Evolutionary conservation across 2,797 vertebrate genomes (phyloP).

Genomic region (Glyptemys insculpta): DNA sequence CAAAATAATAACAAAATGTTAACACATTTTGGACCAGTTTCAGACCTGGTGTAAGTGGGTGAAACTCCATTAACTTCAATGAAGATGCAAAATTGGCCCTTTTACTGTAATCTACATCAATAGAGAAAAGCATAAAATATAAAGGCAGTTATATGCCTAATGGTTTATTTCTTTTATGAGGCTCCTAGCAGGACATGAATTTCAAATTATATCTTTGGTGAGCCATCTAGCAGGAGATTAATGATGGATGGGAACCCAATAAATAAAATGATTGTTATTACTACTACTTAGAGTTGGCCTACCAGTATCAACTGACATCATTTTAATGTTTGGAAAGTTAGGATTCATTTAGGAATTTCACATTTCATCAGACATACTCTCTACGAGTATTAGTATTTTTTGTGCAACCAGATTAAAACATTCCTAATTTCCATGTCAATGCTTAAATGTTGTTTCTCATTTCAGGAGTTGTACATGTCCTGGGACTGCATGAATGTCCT

Average conservation of each 20-base stretch:
- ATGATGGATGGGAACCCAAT: constrained; percentile 39
- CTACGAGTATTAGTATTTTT: neutral
- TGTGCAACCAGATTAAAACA: fast-evolving
- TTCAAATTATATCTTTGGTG: constrained; percentile 61
- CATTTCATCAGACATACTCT: neutral
- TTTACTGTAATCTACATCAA: constrained; percentile 68
- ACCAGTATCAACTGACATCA: neutral
- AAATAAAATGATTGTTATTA: constrained; percentile 71
- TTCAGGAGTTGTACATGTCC: neutral
- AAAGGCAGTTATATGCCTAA: constrained; percentile 60
- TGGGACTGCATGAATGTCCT: fast-evolving
- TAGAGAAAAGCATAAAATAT: constrained; percentile 56
- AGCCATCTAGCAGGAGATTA: constrained; percentile 67
- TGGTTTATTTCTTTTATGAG: constrained; percentile 72
- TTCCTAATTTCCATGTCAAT: neutral
- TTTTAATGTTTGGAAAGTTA: constrained; percentile 19
- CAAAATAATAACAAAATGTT: neutral
- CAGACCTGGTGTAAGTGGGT: neutral
- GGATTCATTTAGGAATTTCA: neutral
- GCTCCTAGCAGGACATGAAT: constrained; percentile 64
- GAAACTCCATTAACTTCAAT: constrained; percentile 66
- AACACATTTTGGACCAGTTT: constrained; percentile 3
- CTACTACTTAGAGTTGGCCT: constrained; percentile 43
- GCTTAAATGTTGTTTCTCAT: neutral
- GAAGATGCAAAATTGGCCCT: constrained; percentile 55